phyloP scores from a whole-genome alignment of 2,888 invertebrate species.

The Gasteruption jaculator region DNA sequence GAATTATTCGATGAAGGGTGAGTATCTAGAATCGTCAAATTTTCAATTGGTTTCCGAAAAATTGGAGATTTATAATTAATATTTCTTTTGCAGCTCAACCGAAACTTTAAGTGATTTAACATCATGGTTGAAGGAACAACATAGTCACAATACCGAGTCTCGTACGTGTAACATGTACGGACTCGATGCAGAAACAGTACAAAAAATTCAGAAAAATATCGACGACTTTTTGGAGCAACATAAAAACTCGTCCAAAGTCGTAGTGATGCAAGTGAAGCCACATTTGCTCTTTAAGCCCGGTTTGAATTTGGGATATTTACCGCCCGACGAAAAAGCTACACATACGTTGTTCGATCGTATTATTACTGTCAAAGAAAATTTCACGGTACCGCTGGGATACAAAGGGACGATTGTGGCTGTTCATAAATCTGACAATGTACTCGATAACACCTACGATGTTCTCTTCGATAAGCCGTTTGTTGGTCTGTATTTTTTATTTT shows the following conservation, averaged over 20 bases:
- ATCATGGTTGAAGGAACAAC: conserved; percentile 70
- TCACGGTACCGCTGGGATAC: conserved; percentile 75
- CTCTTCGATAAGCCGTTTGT: conserved; percentile 75
- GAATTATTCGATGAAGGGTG: conserved; percentile 65
- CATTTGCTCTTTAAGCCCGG: conserved; percentile 66
- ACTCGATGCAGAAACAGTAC: conserved; percentile 65
- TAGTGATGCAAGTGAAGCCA: conserved; percentile 75
- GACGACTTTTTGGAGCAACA: conserved; percentile 36
- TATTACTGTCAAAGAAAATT: conserved; percentile 70
- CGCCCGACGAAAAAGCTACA: conserved; percentile 66
- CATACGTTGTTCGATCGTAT: conserved; percentile 80
- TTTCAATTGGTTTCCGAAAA: conserved; percentile 33
- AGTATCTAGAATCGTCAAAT: conserved; percentile 29
- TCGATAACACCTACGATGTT: conserved; percentile 68
- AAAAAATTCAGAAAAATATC: conserved; percentile 55
- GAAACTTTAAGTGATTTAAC: conserved; percentile 54
- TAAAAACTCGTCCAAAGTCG: conserved; percentile 50
- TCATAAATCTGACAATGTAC: conserved; percentile 54
- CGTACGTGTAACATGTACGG: conserved; percentile 68
- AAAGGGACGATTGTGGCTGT: conserved; percentile 82
- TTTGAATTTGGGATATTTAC: conserved; percentile 55
- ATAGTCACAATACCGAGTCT: conserved; percentile 58
- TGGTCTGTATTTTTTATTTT: conserved; percentile 20
- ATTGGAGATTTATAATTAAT: conserved; percentile 19
- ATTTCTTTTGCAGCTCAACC: conserved; percentile 39